phyloP scores from a whole-genome alignment of 2,888 invertebrate genomes.

The Sericinus montela region DNA sequence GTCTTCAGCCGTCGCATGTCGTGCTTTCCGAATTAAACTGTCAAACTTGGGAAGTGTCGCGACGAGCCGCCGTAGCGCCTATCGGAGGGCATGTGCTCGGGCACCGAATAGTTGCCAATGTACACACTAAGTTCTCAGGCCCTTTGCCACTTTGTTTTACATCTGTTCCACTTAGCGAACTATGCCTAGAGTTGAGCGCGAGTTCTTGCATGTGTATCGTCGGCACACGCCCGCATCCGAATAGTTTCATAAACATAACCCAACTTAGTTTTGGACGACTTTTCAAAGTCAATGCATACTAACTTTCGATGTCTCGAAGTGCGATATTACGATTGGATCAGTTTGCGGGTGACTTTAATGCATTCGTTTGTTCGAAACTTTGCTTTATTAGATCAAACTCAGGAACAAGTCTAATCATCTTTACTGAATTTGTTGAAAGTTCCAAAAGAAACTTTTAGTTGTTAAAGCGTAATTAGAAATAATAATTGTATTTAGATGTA shows the following conservation, averaged over 20 bases:
- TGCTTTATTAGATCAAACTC: slow-evolving; percentile 70
- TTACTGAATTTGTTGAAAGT: slow-evolving; percentile 48
- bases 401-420: slow-evolving; percentile 62
- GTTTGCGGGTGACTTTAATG: slow-evolving; percentile 73
- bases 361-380: slow-evolving; percentile 77
- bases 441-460: slow-evolving; percentile 37
- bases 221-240: slow-evolving; percentile 75
- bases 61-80: slow-evolving; percentile 31
- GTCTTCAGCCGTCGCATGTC: slow-evolving; percentile 56
- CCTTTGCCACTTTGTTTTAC: slow-evolving; percentile 79
- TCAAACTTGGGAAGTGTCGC: slow-evolving; percentile 50
- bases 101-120: slow-evolving; percentile 61
- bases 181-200: slow-evolving; percentile 77
- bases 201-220: slow-evolving; percentile 78
- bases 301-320: slow-evolving; percentile 77
- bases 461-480: slow-evolving; percentile 12
- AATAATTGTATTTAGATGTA: not conserved
- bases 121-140: slow-evolving; percentile 77
- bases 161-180: slow-evolving; percentile 79
- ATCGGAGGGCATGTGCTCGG: slow-evolving; percentile 54
- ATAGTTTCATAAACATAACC: slow-evolving; percentile 80
- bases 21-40: slow-evolving; percentile 59
- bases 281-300: slow-evolving; percentile 80
- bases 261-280: slow-evolving; percentile 79
- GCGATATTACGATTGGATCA: slow-evolving; percentile 78